These are phyloP conservation scores for Mythimna ferrago DNA, from an alignment of 2,888 invertebrate genomes.

Conservation along the genomic window DNA sequence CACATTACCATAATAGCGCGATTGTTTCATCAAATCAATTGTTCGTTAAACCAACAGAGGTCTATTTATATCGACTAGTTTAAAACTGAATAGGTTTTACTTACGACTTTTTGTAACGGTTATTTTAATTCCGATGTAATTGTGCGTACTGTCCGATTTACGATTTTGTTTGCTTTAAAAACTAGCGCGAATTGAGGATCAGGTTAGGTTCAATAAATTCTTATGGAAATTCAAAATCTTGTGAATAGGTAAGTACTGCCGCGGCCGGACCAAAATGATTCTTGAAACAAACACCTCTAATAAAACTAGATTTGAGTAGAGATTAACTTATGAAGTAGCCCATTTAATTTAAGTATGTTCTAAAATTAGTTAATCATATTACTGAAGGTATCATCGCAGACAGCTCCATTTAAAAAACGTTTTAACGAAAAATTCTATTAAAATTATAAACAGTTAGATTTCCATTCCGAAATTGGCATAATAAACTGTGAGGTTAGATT, in stretches of 20 bases:
- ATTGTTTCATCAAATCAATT: slow-evolving; percentile 77
- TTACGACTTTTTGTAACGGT: slow-evolving; percentile 29
- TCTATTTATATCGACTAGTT: slow-evolving; percentile 53
- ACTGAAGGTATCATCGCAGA: slow-evolving; percentile 1
- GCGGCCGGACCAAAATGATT: not conserved
- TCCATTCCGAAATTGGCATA: no score
- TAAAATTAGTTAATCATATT: slow-evolving; percentile 6
- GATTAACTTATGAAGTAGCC: slow-evolving; percentile 7
- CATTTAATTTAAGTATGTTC: not conserved
- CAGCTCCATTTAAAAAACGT: not conserved
- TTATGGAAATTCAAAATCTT: slow-evolving; percentile 11
- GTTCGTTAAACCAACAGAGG: slow-evolving; percentile 66
- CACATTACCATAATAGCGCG: slow-evolving; percentile 77
- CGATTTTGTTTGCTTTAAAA: slow-evolving; percentile 39
- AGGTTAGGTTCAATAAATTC: slow-evolving; percentile 4
- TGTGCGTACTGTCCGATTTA: slow-evolving; percentile 24
- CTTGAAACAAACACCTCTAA: not conserved
- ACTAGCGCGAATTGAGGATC: slow-evolving; percentile 35
- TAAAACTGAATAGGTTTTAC: slow-evolving; percentile 46
- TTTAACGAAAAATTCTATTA: not conserved
- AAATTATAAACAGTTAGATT: no score
- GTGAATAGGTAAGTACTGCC: not conserved
- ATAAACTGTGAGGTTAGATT: no score
- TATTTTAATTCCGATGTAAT: slow-evolving; percentile 55
- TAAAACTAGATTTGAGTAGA: slow-evolving; percentile 23